Evolutionary conservation across 1,140 invertebrate genomes (phyloP).

Genomic region (Pseudomyrmex flavicornis): DNA sequence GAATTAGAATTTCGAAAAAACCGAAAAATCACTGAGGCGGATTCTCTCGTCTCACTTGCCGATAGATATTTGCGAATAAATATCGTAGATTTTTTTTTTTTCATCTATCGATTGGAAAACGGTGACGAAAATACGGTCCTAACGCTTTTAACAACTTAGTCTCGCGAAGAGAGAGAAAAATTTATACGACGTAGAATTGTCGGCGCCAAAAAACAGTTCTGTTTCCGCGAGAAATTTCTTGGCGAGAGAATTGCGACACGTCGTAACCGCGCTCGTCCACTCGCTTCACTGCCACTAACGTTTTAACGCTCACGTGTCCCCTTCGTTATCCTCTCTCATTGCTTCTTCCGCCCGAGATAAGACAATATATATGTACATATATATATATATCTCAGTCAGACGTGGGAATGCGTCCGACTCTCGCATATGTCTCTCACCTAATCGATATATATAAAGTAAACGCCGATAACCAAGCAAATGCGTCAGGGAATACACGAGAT

Average conservation of each 20-base stretch:
- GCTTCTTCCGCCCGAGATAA: constrained; percentile 53
- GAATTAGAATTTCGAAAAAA: not conserved
- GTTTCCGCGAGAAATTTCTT: not conserved
- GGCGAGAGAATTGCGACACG: not conserved
- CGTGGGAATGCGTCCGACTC: not conserved
- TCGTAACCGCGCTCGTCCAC: constrained; percentile 16
- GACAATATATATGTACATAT: constrained; percentile 17
- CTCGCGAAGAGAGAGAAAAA: not conserved
- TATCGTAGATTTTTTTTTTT: too few species aligned
- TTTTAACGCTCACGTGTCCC: constrained; percentile 22
- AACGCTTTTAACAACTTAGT: not conserved
- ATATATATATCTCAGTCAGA: not conserved
- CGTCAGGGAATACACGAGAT: too few species aligned
- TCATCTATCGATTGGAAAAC: too few species aligned
- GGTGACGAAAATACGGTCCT: not conserved
- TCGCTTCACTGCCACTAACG: constrained; percentile 47
- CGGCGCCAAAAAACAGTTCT: not conserved
- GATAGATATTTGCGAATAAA: not conserved
- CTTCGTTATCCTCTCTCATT: constrained; percentile 45
- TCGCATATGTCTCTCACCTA: not conserved
- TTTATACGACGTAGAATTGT: too few species aligned
- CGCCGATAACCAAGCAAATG: not conserved
- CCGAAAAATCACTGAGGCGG: constrained; percentile 1
- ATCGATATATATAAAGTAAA: not conserved
- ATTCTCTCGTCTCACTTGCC: not conserved